A percentile compares a stretch with the other conserved stretches of the same genome.
Conservation (phyloP, 2,113 vertebrate species). For the Motacilla tschutschensis region DNA sequence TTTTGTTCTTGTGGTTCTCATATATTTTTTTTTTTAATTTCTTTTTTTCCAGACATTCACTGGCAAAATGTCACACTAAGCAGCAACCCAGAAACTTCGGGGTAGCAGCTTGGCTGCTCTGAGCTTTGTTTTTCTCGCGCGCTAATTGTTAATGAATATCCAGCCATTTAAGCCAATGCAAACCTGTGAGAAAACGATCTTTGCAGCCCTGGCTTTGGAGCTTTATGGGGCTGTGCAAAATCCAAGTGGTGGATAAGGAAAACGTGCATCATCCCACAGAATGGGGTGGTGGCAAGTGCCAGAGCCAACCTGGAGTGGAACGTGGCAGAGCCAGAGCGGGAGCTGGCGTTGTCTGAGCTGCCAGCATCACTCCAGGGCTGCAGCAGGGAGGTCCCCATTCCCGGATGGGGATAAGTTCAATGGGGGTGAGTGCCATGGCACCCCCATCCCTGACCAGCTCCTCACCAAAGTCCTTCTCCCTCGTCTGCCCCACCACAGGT, state of each 20-base stretch:
- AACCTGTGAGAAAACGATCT: conserved; percentile 45
- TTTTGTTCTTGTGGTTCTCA: conserved; percentile 68
- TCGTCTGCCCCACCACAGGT: rapidly evolving
- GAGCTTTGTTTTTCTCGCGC: conserved; percentile 43
- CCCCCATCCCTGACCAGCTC: not conserved
- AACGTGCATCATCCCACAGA: rapidly evolving
- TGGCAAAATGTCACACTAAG: conserved; percentile 61
- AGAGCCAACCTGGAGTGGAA: not conserved
- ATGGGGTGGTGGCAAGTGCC: rapidly evolving
- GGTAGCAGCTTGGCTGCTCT: conserved; percentile 54
- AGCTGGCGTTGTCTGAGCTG: not conserved
- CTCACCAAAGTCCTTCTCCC: not conserved
- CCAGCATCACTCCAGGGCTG: not conserved
- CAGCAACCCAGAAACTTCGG: conserved; percentile 57
- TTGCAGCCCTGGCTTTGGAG: not conserved
- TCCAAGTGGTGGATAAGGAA: not conserved
- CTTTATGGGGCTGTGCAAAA: not conserved
- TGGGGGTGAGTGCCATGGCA: rapidly evolving
- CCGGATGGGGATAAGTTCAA: not conserved
- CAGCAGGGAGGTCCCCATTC: not conserved
- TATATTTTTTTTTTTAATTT: conserved; percentile 7
- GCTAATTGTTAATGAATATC: conserved; percentile 37
- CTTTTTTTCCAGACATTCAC: conserved; percentile 55
- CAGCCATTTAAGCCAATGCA: conserved; percentile 14
- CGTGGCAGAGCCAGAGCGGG: rapidly evolving